Evolutionary conservation across 2,797 vertebrate species (phyloP), one percentile per base, ranked within the genome.

Genomic region (Odontamblyopus rebecca): DNA sequence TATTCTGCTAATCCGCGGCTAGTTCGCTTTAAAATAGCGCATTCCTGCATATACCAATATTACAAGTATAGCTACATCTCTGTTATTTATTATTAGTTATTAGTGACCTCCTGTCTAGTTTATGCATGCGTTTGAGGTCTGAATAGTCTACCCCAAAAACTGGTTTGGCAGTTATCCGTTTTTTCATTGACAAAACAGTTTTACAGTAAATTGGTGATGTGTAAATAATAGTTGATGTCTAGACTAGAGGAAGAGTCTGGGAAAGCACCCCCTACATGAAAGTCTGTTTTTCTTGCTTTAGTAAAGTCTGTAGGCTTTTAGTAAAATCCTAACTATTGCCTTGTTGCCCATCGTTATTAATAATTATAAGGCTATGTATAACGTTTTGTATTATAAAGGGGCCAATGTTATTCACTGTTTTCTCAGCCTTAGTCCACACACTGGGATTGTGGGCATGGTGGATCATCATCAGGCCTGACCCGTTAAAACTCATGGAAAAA

Each of bases 1-100:
- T 8, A 32, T 54, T 1, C 50, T 23, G 88, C 84, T 85, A 89
- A 82, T 75, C 59, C 77, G 56, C 50, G 63, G 85, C 83, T 81
- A 85, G 86, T 84, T 82, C 79, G 82, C 84, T 13, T 27, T 38
- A 69, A 69, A 65, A 66, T 70, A 63, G 65, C 76, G 72, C 74
- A 79, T 82, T 83, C 81, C 86, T 72, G 57, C 56, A 76, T 78
- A 23, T 70, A 80, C 27, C 56, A 27, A 15, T 19, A 60, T 26
- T 48, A 9, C 23, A 57, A 26, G 23, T 57, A 26, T 26, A 26
- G n/a, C 8, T 48, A 48, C 44, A 48, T 4, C 3, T 44, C 13
- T 3, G 12, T 48, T 53, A 18, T 53, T 18, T 18, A 4, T 18
- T 57, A 3, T 57, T 26, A 4, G n/a, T 57, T 54, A 12, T 12